phyloP scores from a whole-genome alignment of 2,888 invertebrate species.

The Chironomus riparius region DNA sequence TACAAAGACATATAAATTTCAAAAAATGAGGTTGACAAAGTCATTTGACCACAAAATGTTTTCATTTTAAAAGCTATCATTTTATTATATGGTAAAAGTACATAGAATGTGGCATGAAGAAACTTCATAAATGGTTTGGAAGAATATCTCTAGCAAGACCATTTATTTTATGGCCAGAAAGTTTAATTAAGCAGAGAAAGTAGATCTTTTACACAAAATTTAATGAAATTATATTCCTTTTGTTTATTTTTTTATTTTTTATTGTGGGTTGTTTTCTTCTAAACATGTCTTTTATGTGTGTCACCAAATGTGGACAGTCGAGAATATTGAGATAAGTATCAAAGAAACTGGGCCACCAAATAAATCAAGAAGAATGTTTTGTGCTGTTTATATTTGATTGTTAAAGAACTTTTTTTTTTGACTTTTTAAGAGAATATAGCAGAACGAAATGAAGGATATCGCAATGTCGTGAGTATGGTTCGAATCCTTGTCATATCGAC shows the following conservation, averaged over 20 bases:
- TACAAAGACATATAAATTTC: neutral
- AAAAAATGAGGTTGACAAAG: slow-evolving; percentile 24
- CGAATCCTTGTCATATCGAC: too few relatives aligned
- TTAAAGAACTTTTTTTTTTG: too few relatives aligned
- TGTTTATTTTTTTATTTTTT: neutral
- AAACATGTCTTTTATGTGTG: too few relatives aligned
- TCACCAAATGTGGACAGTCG: too few relatives aligned
- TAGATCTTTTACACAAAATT: slow-evolving; percentile 5
- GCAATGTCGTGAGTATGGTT: too few relatives aligned
- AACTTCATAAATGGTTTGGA: slow-evolving; percentile 19
- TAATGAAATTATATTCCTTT: neutral
- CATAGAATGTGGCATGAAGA: neutral
- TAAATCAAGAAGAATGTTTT: too few relatives aligned
- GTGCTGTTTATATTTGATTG: too few relatives aligned
- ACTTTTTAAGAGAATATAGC: too few relatives aligned
- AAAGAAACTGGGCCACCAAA: too few relatives aligned
- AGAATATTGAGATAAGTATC: too few relatives aligned
- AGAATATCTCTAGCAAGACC: slow-evolving; percentile 16
- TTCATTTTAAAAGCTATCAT: slow-evolving; percentile 12
- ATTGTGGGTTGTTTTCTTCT: too few relatives aligned
- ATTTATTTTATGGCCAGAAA: slow-evolving; percentile 22
- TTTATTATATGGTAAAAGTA: neutral
- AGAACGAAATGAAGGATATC: too few relatives aligned
- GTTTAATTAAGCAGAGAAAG: slow-evolving; percentile 26
- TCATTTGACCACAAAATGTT: slow-evolving; percentile 27